Conservation (phyloP, 64 coral and sea anemone genomes). For the Montipora efflorescens region DNA sequence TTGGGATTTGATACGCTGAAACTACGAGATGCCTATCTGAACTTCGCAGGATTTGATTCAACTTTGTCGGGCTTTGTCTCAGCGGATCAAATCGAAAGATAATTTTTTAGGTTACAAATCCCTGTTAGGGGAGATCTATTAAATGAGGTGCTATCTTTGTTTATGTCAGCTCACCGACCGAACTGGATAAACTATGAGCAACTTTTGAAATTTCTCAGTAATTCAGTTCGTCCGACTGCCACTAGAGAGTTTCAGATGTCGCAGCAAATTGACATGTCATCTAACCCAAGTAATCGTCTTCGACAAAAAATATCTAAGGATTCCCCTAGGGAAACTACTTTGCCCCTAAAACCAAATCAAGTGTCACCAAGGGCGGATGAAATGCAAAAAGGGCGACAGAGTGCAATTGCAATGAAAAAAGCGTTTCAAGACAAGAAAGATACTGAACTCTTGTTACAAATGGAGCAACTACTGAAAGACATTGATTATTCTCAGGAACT, state of each 20-base stretch:
- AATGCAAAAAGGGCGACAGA: no score
- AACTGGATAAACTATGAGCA: slow-evolving; percentile 95
- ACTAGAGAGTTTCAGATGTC: slow-evolving; percentile 38
- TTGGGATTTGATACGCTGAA: slow-evolving; percentile 52
- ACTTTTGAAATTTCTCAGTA: slow-evolving; percentile 83
- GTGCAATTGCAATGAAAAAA: no score
- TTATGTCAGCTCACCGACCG: slow-evolving; percentile 85
- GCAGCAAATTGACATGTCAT: slow-evolving; percentile 65
- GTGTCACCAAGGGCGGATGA: no score
- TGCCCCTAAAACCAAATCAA: no score
- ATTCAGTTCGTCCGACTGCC: slow-evolving; percentile 39
- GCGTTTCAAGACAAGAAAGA: no score
- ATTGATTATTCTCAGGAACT: no score
- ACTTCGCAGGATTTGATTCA: slow-evolving; percentile 81
- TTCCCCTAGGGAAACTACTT: no score
- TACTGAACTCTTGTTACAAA: no score
- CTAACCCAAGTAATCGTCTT: no score
- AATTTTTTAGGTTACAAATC: slow-evolving; percentile 71
- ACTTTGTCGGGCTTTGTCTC: slow-evolving; percentile 88
- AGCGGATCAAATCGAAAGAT: slow-evolving; percentile 65
- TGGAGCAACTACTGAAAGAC: no score
- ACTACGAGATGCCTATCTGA: slow-evolving; percentile 80
- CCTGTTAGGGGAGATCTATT: slow-evolving; percentile 62
- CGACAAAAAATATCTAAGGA: no score
- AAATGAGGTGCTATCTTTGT: slow-evolving; percentile 44